A percentile compares a stretch with the other conserved stretches of the same genome.
Conservation (phyloP, 2,113 vertebrate genomes). For the Eublepharis macularius region DNA sequence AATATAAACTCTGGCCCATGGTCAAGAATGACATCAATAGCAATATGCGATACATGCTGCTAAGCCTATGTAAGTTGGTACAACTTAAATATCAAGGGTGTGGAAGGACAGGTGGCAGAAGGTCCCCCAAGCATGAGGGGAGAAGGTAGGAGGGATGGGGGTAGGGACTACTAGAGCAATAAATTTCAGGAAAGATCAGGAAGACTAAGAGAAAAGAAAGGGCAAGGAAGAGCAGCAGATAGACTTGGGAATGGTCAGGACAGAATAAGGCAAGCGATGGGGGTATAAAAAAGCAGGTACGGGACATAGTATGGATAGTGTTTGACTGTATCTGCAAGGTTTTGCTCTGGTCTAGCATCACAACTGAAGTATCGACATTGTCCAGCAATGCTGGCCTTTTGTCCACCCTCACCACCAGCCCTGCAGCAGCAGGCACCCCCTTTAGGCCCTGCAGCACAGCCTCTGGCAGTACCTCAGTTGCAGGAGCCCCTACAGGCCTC, state of each 20-base stretch:
- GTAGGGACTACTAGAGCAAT: not conserved
- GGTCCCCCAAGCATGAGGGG: not conserved
- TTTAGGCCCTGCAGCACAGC: too few relatives aligned
- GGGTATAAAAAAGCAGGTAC: not conserved
- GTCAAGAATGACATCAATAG: constrained; percentile 14
- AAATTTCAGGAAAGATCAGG: not conserved
- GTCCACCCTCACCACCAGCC: too few relatives aligned
- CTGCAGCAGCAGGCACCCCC: too few relatives aligned
- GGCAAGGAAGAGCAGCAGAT: not conserved
- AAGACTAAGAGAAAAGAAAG: not conserved
- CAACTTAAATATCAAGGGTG: constrained; percentile 21
- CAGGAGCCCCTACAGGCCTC: too few relatives aligned
- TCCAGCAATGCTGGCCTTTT: too few relatives aligned
- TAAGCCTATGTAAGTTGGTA: not conserved
- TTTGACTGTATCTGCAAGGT: too few relatives aligned
- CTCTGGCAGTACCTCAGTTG: too few relatives aligned
- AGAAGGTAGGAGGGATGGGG: not conserved
- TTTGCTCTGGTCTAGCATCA: too few relatives aligned
- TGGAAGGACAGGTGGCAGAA: constrained; percentile 23
- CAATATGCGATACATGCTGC: not conserved
- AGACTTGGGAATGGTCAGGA: not conserved
- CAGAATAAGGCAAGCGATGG: not conserved
- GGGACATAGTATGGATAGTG: too few relatives aligned
- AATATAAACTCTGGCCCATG: constrained; percentile 25
- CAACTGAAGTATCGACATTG: too few relatives aligned